These are phyloP conservation scores for Gallinago solitaria DNA, from an alignment of 2,797 vertebrate species.

Conservation along the genomic window DNA sequence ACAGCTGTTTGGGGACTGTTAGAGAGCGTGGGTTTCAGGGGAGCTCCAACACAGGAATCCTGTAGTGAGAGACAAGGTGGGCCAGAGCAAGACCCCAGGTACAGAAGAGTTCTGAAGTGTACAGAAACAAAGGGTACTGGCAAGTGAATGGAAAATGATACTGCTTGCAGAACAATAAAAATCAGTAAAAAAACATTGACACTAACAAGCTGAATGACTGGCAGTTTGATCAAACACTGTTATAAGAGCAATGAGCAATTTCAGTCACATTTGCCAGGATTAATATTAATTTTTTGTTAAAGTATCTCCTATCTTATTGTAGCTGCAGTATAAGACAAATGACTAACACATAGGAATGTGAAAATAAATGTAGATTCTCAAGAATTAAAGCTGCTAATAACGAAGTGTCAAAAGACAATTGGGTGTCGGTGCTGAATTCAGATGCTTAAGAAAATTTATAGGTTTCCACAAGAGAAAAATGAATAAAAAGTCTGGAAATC, in stretches of 20 bases:
- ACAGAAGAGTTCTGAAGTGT: background rate
- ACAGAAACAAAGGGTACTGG: background rate
- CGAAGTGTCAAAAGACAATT: background rate
- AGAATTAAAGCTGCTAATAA: constrained; percentile 22
- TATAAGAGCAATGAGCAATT: constrained; percentile 24
- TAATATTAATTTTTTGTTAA: constrained; percentile 44
- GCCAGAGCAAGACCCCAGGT: background rate
- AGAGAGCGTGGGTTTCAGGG: background rate
- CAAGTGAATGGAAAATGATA: background rate
- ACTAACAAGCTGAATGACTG: constrained; percentile 55
- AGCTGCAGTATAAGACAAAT: constrained; percentile 6
- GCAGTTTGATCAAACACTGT: constrained; percentile 20
- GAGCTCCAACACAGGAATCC: background rate
- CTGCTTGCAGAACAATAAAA: background rate
- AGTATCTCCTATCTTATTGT: background rate
- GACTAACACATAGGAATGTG: background rate
- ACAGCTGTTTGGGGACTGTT: background rate
- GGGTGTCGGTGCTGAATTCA: background rate
- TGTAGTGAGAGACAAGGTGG: background rate
- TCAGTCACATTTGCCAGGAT: constrained; percentile 15
- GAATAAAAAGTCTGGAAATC: background rate
- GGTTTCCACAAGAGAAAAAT: background rate
- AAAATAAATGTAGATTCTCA: background rate
- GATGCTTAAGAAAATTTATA: background rate
- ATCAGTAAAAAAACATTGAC: constrained; percentile 31